Conservation (phyloP, 2,113 vertebrate genomes). For the Bungarus multicinctus region DNA sequence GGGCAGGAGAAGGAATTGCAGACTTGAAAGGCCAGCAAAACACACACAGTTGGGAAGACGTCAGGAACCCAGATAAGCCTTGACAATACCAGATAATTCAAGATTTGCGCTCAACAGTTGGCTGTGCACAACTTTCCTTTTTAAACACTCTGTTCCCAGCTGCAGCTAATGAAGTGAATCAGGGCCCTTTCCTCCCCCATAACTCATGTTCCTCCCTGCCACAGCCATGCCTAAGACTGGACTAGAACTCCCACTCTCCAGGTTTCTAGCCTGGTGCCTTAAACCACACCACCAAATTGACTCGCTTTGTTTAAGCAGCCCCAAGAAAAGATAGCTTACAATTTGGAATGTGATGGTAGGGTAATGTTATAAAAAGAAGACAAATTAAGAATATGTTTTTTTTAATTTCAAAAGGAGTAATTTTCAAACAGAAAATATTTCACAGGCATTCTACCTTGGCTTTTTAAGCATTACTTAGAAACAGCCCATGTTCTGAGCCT, state of each 20-base stretch:
- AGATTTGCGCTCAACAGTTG: too few relatives aligned
- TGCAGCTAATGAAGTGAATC: too few relatives aligned
- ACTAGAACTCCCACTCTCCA: not conserved
- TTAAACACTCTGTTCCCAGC: too few relatives aligned
- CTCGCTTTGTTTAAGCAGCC: not conserved
- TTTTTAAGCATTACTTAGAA: not conserved
- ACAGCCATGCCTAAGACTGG: not conserved
- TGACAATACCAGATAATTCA: too few relatives aligned
- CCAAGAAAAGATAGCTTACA: not conserved
- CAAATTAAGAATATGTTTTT: not conserved
- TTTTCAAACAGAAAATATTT: not conserved
- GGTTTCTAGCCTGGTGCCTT: not conserved
- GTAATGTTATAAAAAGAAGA: not conserved
- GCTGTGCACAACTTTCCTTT: too few relatives aligned
- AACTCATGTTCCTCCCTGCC: too few relatives aligned
- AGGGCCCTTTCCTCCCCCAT: too few relatives aligned
- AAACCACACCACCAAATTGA: not conserved
- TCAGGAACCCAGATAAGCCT: too few relatives aligned
- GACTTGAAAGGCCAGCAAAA: too few relatives aligned
- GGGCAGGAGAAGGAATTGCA: too few relatives aligned
- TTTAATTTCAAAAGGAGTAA: not conserved
- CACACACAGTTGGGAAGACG: too few relatives aligned
- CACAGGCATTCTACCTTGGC: not conserved
- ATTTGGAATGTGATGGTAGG: not conserved
- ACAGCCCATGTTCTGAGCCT: not conserved